Evolutionary conservation across 2,113 vertebrate genomes (phyloP).

Genomic region (Azemiops feae): DNA sequence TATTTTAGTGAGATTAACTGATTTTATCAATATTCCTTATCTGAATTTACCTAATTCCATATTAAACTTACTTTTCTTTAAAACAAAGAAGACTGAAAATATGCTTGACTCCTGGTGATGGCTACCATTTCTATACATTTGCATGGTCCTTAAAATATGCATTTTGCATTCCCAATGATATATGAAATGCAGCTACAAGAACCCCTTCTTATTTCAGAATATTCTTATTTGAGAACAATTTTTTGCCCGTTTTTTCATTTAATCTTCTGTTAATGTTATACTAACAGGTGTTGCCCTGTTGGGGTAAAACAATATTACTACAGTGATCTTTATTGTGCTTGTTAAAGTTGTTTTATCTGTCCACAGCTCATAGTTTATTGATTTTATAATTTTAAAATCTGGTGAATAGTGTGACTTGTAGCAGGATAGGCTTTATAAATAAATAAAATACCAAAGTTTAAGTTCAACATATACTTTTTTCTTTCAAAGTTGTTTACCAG

Average conservation of each 20-base stretch:
- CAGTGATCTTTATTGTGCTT: not conserved
- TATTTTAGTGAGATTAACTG: not conserved
- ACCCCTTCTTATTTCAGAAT: not conserved
- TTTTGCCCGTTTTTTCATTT: not conserved
- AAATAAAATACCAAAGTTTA: not conserved
- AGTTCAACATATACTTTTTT: not conserved
- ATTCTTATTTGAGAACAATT: not conserved
- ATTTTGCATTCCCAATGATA: not conserved
- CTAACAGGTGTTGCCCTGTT: not conserved
- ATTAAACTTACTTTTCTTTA: not conserved
- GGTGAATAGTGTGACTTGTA: not conserved
- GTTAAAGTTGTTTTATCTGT: not conserved
- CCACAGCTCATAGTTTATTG: not conserved
- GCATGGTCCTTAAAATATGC: not conserved
- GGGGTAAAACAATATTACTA: not conserved
- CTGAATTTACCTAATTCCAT: not conserved
- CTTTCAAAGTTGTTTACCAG: not conserved
- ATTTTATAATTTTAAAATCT: not conserved
- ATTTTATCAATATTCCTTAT: not conserved
- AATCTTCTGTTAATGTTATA: not conserved
- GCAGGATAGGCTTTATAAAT: not conserved
- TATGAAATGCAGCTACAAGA: not conserved
- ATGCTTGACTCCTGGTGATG: not conserved
- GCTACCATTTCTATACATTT: not conserved
- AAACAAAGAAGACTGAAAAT: not conserved